Evolutionary conservation across 2,113 vertebrate species (phyloP).

Genomic region (Cyprinodon tularosa): DNA sequence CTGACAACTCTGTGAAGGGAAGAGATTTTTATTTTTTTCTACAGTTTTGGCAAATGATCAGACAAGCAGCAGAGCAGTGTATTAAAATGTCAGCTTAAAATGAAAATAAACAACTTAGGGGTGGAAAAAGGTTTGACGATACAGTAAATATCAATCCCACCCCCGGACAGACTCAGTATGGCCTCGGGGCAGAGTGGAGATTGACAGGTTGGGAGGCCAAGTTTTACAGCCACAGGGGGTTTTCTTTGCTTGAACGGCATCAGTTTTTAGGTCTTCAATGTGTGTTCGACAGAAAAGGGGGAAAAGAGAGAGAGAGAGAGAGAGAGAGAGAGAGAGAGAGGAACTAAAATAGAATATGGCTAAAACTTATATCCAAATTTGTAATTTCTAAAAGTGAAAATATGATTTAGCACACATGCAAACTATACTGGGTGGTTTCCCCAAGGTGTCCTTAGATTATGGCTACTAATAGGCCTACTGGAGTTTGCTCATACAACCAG

Average conservation of each 20-base stretch:
- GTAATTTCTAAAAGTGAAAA: not conserved
- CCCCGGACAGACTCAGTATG: conserved; percentile 72
- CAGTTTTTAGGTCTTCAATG: conserved; percentile 69
- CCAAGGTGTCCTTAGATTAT: not conserved
- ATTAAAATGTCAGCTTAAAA: conserved; percentile 83
- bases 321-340: conserved; percentile 28
- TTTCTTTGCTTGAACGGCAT: conserved; percentile 60
- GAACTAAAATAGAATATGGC: conserved; percentile 71
- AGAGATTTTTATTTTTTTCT: conserved; percentile 15
- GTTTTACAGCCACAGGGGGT: conserved; percentile 70
- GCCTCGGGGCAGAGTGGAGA: conserved; percentile 72
- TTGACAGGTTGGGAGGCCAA: conserved; percentile 76
- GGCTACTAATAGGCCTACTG: not conserved
- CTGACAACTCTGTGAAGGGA: conserved; percentile 61
- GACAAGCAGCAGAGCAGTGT: conserved; percentile 57
- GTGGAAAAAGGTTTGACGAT: conserved; percentile 69
- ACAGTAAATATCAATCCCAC: conserved; percentile 71
- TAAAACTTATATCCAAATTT: conserved; percentile 46
- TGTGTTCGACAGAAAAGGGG: not conserved
- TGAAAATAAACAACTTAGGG: conserved; percentile 80
- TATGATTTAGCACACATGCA: not conserved
- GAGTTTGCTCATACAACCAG: not conserved
- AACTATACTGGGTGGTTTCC: not conserved
- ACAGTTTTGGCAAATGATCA: conserved; percentile 69
- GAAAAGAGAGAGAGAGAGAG: not conserved